Conservation (phyloP, 2,888 invertebrate species). For the Myopa testacea region DNA sequence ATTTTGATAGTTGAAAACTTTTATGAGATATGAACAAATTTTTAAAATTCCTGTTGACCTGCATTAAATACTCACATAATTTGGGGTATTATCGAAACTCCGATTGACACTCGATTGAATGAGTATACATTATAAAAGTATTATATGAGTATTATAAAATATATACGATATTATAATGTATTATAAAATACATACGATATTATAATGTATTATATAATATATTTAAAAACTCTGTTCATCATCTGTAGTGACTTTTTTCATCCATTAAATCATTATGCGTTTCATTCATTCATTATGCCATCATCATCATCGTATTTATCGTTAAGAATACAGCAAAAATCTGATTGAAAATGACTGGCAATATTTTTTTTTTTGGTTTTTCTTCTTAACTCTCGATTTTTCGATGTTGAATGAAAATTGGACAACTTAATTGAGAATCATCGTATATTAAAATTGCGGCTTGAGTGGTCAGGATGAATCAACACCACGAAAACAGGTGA, state of each 20-base stretch:
- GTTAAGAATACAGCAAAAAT: too few species aligned
- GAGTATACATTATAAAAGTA: too few species aligned
- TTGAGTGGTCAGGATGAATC: slow-evolving; percentile 49
- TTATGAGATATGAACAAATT: neutral
- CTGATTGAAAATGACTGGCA: slow-evolving; percentile 29
- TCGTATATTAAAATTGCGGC: slow-evolving; percentile 56
- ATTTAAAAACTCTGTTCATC: neutral
- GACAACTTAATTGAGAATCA: slow-evolving; percentile 62
- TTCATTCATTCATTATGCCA: too few species aligned
- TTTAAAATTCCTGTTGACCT: neutral
- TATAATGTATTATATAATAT: neutral
- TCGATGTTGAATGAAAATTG: slow-evolving; percentile 51
- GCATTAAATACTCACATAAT: too few species aligned
- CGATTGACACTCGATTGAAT: too few species aligned
- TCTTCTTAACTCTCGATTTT: slow-evolving; percentile 16
- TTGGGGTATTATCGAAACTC: too few species aligned
- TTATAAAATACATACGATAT: neutral
- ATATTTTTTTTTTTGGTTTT: slow-evolving; percentile 28
- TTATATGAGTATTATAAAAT: too few species aligned
- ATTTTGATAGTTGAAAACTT: neutral
- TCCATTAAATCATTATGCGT: too few species aligned
- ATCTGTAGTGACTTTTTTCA: too few species aligned
- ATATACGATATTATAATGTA: too few species aligned
- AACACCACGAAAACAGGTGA: slow-evolving; percentile 52
- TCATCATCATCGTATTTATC: too few species aligned